Base-by-base conservation (phyloP, 2,888 invertebrate species). In the Nineta flava region DNA sequence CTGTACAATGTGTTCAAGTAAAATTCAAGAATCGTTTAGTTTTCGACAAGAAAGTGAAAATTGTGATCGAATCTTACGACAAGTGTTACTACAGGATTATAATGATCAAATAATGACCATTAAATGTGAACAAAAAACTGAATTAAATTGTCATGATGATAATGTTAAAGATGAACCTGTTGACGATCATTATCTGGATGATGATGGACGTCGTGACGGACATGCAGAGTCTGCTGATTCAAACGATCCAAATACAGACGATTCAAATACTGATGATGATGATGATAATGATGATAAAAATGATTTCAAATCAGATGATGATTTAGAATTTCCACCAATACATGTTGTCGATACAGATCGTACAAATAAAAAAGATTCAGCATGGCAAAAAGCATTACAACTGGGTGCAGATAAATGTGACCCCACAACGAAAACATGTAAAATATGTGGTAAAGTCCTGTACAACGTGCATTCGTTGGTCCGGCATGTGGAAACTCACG, bases 371-470 rank as follows among this genome's bases (percentile, higher is more conserved):
- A 26, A 44, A 44, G 44, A n/a, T 21, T 26, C 44, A 2, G 38
- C 38, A 15, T 38, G 38, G 38, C 38, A 48, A 48, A 41, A 41
- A 19, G 48, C 48, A 13, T n/a, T 48, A 13, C 21, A 21, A 12
- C 15, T 48, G 3, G 48, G 41, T 40, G 41, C 48, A n/a, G 48
- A 48, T 10, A 48, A 40, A 40, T 48, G 48, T 21, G 48, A 48
- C 13, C 40, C 21, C 9, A 48, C 40, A 21, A 48, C 48, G 2
- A 32, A n/a, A 15, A 48, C 48, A 9, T 48, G 48, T 26, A 38
- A 41, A 41, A 48, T 48, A 9, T 48, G 48, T 41, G 21, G 41
- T n/a, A 48, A 48, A 40, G 48, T 41, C 4, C 17, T 48, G 10
- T 32, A 34, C 9, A 48, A 48, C 21, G 34, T 40, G 6, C 34